Percentiles rank a stretch among this genome's conserved stretches.
These are phyloP conservation scores for Bucco capensis DNA, from an alignment of 2,113 vertebrate genomes.

Conservation along the genomic window DNA sequence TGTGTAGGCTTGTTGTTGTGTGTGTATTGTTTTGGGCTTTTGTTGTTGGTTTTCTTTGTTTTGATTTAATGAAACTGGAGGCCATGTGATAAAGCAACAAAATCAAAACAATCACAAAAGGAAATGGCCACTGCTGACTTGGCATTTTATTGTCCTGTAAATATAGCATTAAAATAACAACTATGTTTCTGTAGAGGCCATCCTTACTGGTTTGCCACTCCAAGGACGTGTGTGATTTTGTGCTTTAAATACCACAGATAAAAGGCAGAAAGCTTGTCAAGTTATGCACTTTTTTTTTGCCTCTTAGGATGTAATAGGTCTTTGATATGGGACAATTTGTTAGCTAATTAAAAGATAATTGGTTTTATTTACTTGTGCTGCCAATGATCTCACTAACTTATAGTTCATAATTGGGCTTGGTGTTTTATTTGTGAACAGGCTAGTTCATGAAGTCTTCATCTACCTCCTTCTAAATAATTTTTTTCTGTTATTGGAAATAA, in stretches of 20 bases:
- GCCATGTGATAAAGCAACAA: slow-evolving; percentile 54
- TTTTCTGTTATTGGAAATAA: neutral
- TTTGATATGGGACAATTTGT: neutral
- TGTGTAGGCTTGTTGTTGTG: slow-evolving; percentile 63
- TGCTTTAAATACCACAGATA: neutral
- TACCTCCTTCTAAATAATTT: neutral
- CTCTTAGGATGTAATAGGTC: neutral
- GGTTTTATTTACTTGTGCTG: neutral
- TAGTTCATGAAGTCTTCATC: neutral
- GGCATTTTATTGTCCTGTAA: slow-evolving; percentile 72
- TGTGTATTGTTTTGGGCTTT: slow-evolving; percentile 51
- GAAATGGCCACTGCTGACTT: slow-evolving; percentile 37
- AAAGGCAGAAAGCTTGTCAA: neutral
- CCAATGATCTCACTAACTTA: neutral
- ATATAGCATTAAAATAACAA: slow-evolving; percentile 69
- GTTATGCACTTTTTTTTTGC: neutral
- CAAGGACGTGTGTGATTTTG: neutral
- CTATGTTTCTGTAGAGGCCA: slow-evolving; percentile 18
- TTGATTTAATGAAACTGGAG: slow-evolving; percentile 45
- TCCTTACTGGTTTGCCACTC: neutral
- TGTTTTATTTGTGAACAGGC: neutral
- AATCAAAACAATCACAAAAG: slow-evolving; percentile 54
- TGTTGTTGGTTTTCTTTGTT: slow-evolving; percentile 39
- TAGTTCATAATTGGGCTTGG: neutral
- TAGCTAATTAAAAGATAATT: neutral